These are phyloP conservation scores for Barnardius zonarius DNA, from an alignment of 2,113 vertebrate species.

Conservation along the genomic window DNA sequence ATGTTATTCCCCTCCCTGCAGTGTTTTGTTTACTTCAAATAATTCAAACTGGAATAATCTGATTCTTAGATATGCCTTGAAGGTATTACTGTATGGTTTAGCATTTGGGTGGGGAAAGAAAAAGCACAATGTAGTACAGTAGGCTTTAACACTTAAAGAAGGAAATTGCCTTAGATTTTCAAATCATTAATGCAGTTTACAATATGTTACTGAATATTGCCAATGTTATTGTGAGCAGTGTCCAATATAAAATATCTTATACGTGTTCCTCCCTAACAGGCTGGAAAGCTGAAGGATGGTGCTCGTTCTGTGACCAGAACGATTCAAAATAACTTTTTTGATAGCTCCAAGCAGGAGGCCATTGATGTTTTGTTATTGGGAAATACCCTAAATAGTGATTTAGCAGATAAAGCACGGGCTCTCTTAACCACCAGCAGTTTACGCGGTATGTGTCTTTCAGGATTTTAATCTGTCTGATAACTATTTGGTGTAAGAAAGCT, in stretches of 20 bases:
- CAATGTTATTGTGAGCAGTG: conserved; percentile 44
- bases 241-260: conserved; percentile 68
- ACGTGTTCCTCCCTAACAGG: conserved; percentile 72
- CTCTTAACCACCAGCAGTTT: conserved; percentile 96
- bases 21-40: neutral
- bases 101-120: neutral
- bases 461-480: conserved; percentile 67
- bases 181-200: neutral
- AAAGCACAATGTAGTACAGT: neutral
- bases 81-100: neutral
- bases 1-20: neutral
- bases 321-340: conserved; percentile 99
- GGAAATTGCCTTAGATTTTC: neutral
- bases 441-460: conserved; percentile 82
- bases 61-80: neutral
- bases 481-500: conserved; percentile 52
- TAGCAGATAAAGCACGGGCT: conserved; percentile 97
- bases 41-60: neutral
- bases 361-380: conserved; percentile 96
- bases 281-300: conserved; percentile 97
- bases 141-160: neutral
- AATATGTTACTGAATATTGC: conserved; percentile 30
- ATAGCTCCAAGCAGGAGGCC: conserved; percentile 98
- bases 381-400: conserved; percentile 96
- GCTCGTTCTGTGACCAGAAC: conserved; percentile 97